Evolutionary conservation across 2,888 invertebrate species (phyloP), one percentile per base, ranked within the genome.

Genomic region (Microchrysa polita): DNA sequence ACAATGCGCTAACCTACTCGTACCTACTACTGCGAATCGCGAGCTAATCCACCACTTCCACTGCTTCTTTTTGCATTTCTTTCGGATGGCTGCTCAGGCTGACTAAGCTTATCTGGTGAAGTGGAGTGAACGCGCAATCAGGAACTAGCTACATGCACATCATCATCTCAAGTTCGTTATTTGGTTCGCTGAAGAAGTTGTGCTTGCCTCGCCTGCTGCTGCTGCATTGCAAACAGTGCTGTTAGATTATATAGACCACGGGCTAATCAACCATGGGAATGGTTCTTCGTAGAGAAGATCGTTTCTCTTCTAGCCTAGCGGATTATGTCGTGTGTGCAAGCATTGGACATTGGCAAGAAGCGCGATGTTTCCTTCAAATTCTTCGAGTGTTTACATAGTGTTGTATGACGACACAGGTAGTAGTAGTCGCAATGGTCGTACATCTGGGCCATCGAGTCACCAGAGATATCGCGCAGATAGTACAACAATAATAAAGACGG

Each of bases 51-150:
- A 20, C n/a, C 18, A 12, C 65, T 48, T 65, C 65, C 65, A 65
- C 65, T 65, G 42, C 65, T 65, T 65, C 65, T 65, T 65, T 65
- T 65, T 65, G 65, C 65, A 65, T 65, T 65, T 65, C 65, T 65
- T n/a, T 65, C 48, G 48, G n/a, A n/a, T 44, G 65, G 65, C 65
- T n/a, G n/a, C n/a, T n/a, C n/a, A n/a, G n/a, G n/a, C n/a, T n/a
- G n/a, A n/a, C n/a, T 44, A 1, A 34, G 27, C 27, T 34, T 7
- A n/a, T n/a, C n/a, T n/a, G n/a, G n/a, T n/a, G n/a, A n/a, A n/a
- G n/a, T 34, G 27, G 65, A 44, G 48, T n/a, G 65, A 65, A 44
- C 44, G 27, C 7, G 44, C 42, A 44, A 65, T 48, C 65, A 12
- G 44, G 18, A 22, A 65, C 65, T 65, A 48, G 65, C 48, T 65